phyloP scores from a whole-genome alignment of 2,797 vertebrate species.

The Micromesistius poutassou region DNA sequence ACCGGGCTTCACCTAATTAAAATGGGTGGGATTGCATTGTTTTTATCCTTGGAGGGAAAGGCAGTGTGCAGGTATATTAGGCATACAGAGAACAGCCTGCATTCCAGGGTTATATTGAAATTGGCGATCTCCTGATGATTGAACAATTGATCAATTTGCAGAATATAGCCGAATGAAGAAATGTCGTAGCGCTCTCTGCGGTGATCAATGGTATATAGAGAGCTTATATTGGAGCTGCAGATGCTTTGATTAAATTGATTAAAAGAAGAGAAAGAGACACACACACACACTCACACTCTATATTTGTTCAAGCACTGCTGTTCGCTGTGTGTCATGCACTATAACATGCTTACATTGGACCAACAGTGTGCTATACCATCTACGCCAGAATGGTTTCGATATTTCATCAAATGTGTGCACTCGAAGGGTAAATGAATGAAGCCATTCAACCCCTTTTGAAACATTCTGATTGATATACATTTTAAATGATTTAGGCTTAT shows the following conservation, averaged over 20 bases:
- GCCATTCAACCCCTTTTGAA: background rate
- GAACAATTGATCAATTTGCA: constrained; percentile 42
- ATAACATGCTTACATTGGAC: no score
- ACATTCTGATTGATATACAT: background rate
- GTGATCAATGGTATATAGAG: constrained; percentile 67
- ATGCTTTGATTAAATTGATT: constrained; percentile 48
- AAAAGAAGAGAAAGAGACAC: background rate
- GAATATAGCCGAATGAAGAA: constrained; percentile 36
- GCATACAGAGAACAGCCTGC: background rate
- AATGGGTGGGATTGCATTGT: constrained; percentile 25
- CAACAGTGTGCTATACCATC: no score
- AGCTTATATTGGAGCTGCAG: constrained; percentile 56
- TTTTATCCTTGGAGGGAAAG: background rate
- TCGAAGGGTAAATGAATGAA: background rate
- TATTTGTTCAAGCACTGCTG: background rate
- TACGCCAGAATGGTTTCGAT: no score
- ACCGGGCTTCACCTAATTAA: constrained; percentile 35
- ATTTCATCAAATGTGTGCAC: no score
- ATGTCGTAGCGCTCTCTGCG: constrained; percentile 22
- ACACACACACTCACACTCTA: background rate
- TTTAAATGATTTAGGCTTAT: background rate
- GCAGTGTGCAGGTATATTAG: background rate
- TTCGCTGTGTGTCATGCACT: no score
- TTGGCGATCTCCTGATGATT: constrained; percentile 12
- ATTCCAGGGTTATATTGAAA: background rate